These are phyloP conservation scores for Drosophila takahashii DNA, from an alignment of 1,140 invertebrate genomes.

Conservation along the genomic window DNA sequence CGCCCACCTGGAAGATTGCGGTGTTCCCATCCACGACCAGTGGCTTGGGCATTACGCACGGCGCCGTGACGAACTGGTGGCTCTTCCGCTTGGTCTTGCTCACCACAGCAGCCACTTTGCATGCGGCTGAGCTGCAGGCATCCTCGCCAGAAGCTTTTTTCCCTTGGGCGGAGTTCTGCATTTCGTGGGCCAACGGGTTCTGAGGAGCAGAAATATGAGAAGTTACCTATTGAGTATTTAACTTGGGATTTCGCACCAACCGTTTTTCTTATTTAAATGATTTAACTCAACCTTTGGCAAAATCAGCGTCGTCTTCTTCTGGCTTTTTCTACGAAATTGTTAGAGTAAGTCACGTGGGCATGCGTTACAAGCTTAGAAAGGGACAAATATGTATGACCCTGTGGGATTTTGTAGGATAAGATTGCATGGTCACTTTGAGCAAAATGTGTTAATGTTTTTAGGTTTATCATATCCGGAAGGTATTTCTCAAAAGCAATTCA, in stretches of 20 bases:
- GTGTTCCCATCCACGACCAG: conserved; percentile 62
- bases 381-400: too few species aligned
- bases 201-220: too few species aligned
- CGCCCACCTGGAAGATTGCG: conserved; percentile 66
- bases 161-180: neutral
- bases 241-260: neutral
- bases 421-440: too few species aligned
- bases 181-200: neutral
- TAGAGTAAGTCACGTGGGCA: too few species aligned
- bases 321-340: too few species aligned
- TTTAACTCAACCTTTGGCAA: neutral
- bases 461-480: too few species aligned
- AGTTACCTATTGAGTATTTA: too few species aligned
- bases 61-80: conserved; percentile 54
- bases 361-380: too few species aligned
- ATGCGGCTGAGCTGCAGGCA: conserved; percentile 51
- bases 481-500: too few species aligned
- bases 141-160: conserved; percentile 4
- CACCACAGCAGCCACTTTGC: conserved; percentile 53
- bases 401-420: too few species aligned
- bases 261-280: neutral
- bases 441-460: too few species aligned
- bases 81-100: conserved; percentile 70
- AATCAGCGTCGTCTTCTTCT: neutral
- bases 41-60: conserved; percentile 63